Evolutionary conservation across 1,140 invertebrate genomes (phyloP).

Genomic region (Latrodectus geometricus): DNA sequence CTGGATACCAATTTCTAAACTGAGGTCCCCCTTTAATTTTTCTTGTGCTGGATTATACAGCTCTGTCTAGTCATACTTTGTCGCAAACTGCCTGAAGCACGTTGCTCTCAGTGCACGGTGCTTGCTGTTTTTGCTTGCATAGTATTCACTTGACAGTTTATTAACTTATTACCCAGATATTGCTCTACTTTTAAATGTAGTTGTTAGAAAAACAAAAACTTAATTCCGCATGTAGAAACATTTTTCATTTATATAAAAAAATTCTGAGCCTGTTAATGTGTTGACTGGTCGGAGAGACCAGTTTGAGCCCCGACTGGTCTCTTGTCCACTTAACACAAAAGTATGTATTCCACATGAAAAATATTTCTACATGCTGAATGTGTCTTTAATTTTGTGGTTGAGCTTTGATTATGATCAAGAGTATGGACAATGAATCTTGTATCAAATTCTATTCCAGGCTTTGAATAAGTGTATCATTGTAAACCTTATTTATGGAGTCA

Average conservation of each 20-base stretch:
- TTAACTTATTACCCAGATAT: constrained; percentile 57
- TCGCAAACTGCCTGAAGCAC: constrained; percentile 34
- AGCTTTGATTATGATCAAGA: constrained; percentile 18
- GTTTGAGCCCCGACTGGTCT: constrained; percentile 52
- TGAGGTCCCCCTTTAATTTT: constrained; percentile 26
- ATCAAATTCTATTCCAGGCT: constrained; percentile 59
- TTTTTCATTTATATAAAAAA: background rate
- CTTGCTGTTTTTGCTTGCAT: constrained; percentile 61
- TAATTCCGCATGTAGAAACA: constrained; percentile 21
- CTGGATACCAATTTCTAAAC: constrained; percentile 4
- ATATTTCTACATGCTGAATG: constrained; percentile 33
- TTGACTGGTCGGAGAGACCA: constrained; percentile 40
- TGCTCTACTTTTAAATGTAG: constrained; percentile 54
- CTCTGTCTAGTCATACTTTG: constrained; percentile 59
- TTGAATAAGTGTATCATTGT: constrained; percentile 59
- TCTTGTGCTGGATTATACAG: constrained; percentile 50
- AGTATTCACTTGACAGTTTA: constrained; percentile 61
- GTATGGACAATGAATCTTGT: constrained; percentile 30
- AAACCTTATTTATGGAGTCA: constrained; percentile 43
- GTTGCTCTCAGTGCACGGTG: constrained; percentile 57
- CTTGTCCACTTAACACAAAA: constrained; percentile 44
- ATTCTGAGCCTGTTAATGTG: constrained; percentile 10
- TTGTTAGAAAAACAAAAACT: constrained; percentile 5
- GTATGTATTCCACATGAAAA: constrained; percentile 1
- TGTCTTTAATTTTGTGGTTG: constrained; percentile 47